phyloP scores from a whole-genome alignment of 2,888 invertebrate species.

The Drosophila percnosoma region DNA sequence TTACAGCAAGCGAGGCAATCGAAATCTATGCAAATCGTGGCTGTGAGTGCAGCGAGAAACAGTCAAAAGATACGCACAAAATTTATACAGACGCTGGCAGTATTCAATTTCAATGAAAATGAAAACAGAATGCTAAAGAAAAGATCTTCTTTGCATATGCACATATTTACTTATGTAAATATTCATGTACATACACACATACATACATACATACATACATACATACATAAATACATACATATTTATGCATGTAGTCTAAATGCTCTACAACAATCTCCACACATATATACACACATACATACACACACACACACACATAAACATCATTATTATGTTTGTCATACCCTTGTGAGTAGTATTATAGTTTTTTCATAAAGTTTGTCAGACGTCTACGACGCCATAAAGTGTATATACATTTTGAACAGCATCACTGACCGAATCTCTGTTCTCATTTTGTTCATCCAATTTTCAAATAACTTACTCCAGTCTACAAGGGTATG shows the following conservation, averaged over 20 bases:
- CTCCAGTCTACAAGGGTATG: not conserved
- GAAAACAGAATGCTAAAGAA: slow-evolving; percentile 49
- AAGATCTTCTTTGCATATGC: slow-evolving; percentile 21
- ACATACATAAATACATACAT: not conserved
- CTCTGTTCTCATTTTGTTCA: not conserved
- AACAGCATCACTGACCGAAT: not conserved
- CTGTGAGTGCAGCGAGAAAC: slow-evolving; percentile 28
- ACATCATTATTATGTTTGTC: not conserved
- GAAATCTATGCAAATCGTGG: slow-evolving; percentile 48
- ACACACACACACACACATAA: not conserved
- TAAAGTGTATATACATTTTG: not conserved
- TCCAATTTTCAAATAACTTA: not conserved
- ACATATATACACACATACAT: not conserved
- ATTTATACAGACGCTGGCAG: slow-evolving; percentile 30
- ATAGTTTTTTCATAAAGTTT: not conserved
- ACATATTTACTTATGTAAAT: slow-evolving; percentile 40
- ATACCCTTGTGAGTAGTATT: not conserved
- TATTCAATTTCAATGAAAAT: slow-evolving; percentile 70
- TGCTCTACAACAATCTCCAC: not conserved
- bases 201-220: not conserved
- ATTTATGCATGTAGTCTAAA: slow-evolving; percentile 1
- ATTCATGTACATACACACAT: not conserved
- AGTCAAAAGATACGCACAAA: slow-evolving; percentile 38
- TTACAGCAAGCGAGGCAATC: slow-evolving; percentile 41
- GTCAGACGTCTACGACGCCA: too few species aligned